Evolutionary conservation across 2,797 vertebrate genomes (phyloP).

Genomic region (Odontamblyopus lacepedii): DNA sequence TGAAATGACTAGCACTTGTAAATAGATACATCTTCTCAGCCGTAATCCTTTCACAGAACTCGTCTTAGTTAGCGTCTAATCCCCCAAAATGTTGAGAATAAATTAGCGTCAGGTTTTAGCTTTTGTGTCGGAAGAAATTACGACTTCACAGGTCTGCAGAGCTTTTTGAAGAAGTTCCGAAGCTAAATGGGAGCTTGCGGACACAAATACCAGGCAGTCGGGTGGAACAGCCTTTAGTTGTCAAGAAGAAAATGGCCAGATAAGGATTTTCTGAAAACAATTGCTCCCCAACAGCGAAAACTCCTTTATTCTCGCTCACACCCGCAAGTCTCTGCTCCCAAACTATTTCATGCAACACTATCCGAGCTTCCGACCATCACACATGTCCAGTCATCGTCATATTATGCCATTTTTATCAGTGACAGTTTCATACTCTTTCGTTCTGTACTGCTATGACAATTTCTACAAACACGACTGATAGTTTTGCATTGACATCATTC

Average conservation of each 20-base stretch:
- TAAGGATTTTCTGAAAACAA: slow-evolving; percentile 54
- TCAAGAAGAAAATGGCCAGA: slow-evolving; percentile 60
- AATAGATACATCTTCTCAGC: slow-evolving; percentile 10
- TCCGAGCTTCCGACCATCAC: not conserved
- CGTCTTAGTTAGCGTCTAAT: slow-evolving; percentile 6
- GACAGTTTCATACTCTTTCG: too few relatives aligned
- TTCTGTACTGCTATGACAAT: too few relatives aligned
- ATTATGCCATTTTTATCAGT: not conserved
- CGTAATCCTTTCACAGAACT: slow-evolving; percentile 5
- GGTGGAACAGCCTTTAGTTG: slow-evolving; percentile 51
- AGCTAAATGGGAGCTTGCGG: slow-evolving; percentile 47
- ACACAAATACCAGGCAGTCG: slow-evolving; percentile 55
- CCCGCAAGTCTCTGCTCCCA: not conserved
- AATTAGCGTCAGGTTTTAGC: not conserved
- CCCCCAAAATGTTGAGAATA: not conserved
- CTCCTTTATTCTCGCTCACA: slow-evolving; percentile 17
- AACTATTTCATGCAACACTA: slow-evolving; percentile 7
- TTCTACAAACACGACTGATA: too few relatives aligned
- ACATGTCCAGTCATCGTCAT: not conserved
- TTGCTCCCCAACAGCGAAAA: slow-evolving; percentile 35
- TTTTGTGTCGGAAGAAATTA: slow-evolving; percentile 14
- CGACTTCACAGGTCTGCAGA: slow-evolving; percentile 5
- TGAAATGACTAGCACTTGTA: slow-evolving; percentile 5
- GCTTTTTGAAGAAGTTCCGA: slow-evolving; percentile 40
- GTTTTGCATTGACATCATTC: too few relatives aligned